phyloP scores from a whole-genome alignment of 2,113 vertebrate genomes.

The Fregetta grallaria region DNA sequence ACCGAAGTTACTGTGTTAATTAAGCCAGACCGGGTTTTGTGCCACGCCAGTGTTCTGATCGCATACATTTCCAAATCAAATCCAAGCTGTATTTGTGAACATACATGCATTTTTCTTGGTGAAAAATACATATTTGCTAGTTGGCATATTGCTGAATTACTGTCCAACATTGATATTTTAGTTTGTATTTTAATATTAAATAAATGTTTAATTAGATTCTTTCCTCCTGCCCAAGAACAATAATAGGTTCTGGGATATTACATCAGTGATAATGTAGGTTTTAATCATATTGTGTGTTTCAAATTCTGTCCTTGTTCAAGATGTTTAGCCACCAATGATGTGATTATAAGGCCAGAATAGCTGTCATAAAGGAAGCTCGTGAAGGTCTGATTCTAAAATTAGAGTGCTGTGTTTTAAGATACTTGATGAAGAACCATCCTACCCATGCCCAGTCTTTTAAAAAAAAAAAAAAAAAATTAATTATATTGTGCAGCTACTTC shows the following conservation, averaged over 20 bases:
- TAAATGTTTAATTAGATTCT: conserved; percentile 67
- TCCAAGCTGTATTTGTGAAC: not conserved
- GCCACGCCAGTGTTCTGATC: not conserved
- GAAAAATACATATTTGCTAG: not conserved
- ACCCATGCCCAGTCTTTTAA: not conserved
- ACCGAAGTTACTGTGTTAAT: not conserved
- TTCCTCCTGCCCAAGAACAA: conserved; percentile 21
- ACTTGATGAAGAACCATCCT: not conserved
- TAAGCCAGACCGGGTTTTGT: not conserved
- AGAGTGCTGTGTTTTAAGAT: conserved; percentile 16
- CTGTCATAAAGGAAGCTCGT: conserved; percentile 38
- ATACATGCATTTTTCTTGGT: not conserved
- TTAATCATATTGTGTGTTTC: conserved; percentile 57
- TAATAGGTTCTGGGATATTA: conserved; percentile 57
- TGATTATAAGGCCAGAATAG: conserved; percentile 47
- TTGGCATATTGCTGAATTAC: conserved; percentile 21
- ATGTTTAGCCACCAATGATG: conserved; percentile 50
- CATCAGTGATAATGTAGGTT: conserved; percentile 48
- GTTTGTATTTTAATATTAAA: conserved; percentile 61
- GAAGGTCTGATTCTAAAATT: conserved; percentile 43
- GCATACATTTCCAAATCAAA: not conserved
- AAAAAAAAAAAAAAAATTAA: not conserved
- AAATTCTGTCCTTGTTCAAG: conserved; percentile 47
- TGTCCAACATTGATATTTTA: not conserved
- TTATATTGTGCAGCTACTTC: not conserved